A percentile compares a stretch with the other conserved stretches of the same genome.
Evolutionary conservation across 53 echinoderm and acorn worm genomes (phyloP).

Genomic region (Arbacia lixula): DNA sequence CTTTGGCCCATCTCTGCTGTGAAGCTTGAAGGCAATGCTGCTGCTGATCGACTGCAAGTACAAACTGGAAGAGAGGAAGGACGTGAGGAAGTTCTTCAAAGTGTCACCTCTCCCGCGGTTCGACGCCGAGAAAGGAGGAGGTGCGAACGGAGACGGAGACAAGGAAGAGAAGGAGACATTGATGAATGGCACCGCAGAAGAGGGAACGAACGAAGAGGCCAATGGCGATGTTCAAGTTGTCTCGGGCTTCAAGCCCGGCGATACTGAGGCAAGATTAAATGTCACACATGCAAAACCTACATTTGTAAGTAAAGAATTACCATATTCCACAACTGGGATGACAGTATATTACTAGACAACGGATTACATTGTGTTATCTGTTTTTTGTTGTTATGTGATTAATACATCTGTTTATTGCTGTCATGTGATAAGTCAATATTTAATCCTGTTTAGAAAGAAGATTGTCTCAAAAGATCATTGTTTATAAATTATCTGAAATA

Average conservation of each 20-base stretch:
- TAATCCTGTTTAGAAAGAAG: too few relatives aligned
- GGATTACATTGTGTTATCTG: too few relatives aligned
- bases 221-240: slow-evolving; percentile 34
- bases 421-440: too few relatives aligned
- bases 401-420: too few relatives aligned
- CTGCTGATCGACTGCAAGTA: slow-evolving; percentile 98
- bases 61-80: slow-evolving; percentile 83
- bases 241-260: neutral
- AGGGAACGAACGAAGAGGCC: neutral
- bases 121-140: slow-evolving; percentile 41
- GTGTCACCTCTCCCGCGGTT: slow-evolving; percentile 45
- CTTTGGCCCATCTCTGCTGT: slow-evolving; percentile 15
- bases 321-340: too few relatives aligned
- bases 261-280: slow-evolving; percentile 48
- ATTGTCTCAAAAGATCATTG: too few relatives aligned
- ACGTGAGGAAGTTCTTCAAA: slow-evolving; percentile 78
- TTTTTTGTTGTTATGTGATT: too few relatives aligned
- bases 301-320: too few relatives aligned
- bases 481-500: too few relatives aligned
- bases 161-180: slow-evolving; percentile 48
- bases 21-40: slow-evolving; percentile 96
- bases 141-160: slow-evolving; percentile 14
- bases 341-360: too few relatives aligned
- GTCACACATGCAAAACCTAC: too few relatives aligned
- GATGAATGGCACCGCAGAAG: slow-evolving; percentile 21